Conservation (phyloP, 2,888 invertebrate genomes). For the Tipula unca region DNA sequence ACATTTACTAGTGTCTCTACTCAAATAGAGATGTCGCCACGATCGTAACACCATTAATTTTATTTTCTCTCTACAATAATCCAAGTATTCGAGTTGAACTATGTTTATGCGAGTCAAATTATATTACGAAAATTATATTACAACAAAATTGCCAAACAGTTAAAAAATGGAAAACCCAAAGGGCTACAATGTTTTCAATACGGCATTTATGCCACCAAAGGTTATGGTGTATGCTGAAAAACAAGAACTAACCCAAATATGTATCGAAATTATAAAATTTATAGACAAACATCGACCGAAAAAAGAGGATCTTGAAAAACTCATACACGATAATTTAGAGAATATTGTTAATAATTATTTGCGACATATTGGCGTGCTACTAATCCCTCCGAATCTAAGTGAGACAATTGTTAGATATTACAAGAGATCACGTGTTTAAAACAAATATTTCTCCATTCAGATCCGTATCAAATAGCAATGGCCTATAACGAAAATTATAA, state of each 20-base stretch:
- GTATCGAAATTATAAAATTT: constrained; percentile 19
- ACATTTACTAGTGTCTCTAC: too few relatives aligned
- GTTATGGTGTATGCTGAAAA: constrained; percentile 37
- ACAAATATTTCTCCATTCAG: constrained; percentile 18
- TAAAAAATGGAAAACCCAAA: constrained; percentile 18
- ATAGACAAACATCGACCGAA: constrained; percentile 23
- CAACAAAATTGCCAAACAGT: background rate
- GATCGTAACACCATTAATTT: too few relatives aligned
- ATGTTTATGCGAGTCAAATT: too few relatives aligned
- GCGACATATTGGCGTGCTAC: constrained; percentile 23
- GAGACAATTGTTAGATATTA: background rate
- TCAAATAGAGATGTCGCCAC: too few relatives aligned
- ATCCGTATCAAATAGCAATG: constrained; percentile 17
- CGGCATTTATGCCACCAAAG: constrained; percentile 30
- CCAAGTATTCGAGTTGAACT: too few relatives aligned
- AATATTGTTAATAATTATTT: constrained; percentile 24
- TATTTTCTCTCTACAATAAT: too few relatives aligned
- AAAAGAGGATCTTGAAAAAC: constrained; percentile 24
- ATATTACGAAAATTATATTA: too few relatives aligned
- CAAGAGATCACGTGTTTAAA: background rate
- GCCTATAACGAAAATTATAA: constrained; percentile 20
- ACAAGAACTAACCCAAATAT: constrained; percentile 34
- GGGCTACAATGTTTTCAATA: constrained; percentile 23
- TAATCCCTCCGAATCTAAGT: constrained; percentile 22
- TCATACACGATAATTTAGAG: constrained; percentile 24